These are phyloP conservation scores for Chrysocyon brachyurus DNA, from an alignment of 2,797 vertebrate species.

Conservation along the genomic window DNA sequence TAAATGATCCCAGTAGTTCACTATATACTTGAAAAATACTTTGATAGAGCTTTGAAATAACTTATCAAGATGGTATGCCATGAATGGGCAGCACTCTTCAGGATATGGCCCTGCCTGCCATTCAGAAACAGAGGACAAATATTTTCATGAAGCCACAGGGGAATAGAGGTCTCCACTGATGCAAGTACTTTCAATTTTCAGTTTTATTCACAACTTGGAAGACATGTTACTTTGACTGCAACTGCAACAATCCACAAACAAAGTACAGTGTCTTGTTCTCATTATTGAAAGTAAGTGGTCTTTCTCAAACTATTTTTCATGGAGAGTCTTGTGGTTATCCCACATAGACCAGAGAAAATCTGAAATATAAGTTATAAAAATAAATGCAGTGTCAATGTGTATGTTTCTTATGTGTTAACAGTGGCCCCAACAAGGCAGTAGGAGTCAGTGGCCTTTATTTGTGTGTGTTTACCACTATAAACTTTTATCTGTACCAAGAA, in stretches of 20 bases:
- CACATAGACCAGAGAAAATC: background rate
- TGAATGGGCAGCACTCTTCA: background rate
- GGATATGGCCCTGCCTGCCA: background rate
- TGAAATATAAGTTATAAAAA: conserved; percentile 2
- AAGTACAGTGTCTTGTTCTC: background rate
- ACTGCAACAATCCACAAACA: background rate
- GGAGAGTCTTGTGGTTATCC: background rate
- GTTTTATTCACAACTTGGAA: background rate
- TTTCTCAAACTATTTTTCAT: conserved; percentile 13
- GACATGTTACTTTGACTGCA: conserved; percentile 5
- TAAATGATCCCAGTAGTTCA: background rate
- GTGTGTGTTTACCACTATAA: background rate
- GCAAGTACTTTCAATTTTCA: conserved; percentile 17
- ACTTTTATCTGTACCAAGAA: background rate
- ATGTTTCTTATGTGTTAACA: background rate
- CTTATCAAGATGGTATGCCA: background rate
- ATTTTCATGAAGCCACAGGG: conserved; percentile 20
- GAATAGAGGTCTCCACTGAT: background rate
- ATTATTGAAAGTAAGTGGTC: background rate
- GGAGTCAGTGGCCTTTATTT: background rate
- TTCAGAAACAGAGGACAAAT: conserved; percentile 32
- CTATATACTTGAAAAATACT: conserved; percentile 14
- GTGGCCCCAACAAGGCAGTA: background rate
- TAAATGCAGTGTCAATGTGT: background rate
- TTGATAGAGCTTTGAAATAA: conserved; percentile 17